These are phyloP conservation scores for Marcusenius ussheri DNA, from an alignment of 2,113 vertebrate genomes.

Conservation along the genomic window DNA sequence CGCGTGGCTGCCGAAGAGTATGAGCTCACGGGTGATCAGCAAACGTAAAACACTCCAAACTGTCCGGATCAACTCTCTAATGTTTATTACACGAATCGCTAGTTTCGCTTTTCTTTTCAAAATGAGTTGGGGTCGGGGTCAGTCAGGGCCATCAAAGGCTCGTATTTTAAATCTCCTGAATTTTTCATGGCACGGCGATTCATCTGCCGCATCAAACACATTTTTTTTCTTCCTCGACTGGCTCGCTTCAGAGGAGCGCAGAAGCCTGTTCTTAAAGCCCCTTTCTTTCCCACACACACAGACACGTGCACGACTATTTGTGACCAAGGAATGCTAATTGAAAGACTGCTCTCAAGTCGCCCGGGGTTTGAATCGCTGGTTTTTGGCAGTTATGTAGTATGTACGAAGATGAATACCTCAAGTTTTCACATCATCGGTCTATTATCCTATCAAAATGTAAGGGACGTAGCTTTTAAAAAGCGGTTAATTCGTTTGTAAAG, in stretches of 20 bases:
- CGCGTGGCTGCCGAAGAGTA: not conserved
- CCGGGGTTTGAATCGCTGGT: not conserved
- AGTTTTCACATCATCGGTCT: not conserved
- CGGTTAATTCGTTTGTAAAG: not conserved
- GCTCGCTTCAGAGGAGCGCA: not conserved
- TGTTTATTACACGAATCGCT: not conserved
- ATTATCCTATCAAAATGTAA: not conserved
- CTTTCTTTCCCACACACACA: not conserved
- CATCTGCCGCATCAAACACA: not conserved
- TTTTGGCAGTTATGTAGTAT: not conserved
- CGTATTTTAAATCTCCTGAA: slow-evolving; percentile 1
- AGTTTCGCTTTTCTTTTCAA: not conserved
- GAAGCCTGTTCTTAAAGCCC: not conserved
- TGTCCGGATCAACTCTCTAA: not conserved
- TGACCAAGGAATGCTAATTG: not conserved
- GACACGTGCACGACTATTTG: not conserved
- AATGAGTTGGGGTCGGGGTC: not conserved
- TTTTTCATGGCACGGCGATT: not conserved
- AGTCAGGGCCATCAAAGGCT: not conserved
- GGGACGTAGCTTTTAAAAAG: not conserved
- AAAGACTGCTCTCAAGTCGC: not conserved
- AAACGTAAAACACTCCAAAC: not conserved
- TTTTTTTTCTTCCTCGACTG: not conserved
- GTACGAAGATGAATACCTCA: not conserved
- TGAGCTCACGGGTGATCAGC: not conserved